phyloP scores from a whole-genome alignment of 1,140 invertebrate species.

The Lamellibrachia luymesi region DNA sequence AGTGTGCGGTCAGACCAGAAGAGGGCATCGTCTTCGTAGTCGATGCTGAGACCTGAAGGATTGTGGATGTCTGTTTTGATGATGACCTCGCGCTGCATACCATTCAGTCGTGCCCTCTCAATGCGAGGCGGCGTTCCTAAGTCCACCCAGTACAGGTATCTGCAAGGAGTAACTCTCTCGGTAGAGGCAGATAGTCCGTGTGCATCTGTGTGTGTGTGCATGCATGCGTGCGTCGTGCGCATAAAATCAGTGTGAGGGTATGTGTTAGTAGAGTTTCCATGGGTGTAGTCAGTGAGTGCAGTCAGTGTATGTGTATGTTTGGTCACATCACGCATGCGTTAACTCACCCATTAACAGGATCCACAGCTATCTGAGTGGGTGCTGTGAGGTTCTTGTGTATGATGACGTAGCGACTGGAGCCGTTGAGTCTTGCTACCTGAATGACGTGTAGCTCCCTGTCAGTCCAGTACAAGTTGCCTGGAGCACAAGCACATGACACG shows the following conservation, averaged over 20 bases:
- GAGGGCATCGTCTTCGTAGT: conserved; percentile 57
- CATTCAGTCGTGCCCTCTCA: conserved; percentile 84
- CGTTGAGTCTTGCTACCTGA: conserved; percentile 64
- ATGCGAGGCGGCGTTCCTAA: conserved; percentile 73
- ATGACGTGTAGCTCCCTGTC: conserved; percentile 70
- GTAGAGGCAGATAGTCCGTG: neutral
- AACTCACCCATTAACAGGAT: conserved; percentile 87
- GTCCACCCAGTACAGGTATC: conserved; percentile 65
- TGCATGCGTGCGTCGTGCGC: neutral
- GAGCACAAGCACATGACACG: conserved; percentile 29
- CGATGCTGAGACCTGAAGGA: conserved; percentile 62
- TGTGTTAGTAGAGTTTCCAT: neutral
- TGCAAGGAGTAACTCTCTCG: conserved; percentile 31
- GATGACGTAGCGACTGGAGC: conserved; percentile 82
- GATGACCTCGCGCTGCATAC: conserved; percentile 66
- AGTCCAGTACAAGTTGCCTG: conserved; percentile 84
- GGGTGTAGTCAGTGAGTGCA: neutral
- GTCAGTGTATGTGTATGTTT: no score
- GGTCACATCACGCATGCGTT: neutral
- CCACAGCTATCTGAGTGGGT: conserved; percentile 90
- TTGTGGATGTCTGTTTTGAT: conserved; percentile 63
- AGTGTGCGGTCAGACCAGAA: conserved; percentile 68
- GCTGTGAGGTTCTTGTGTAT: conserved; percentile 92
- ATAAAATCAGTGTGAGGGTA: no score
- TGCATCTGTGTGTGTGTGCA: neutral